These are phyloP conservation scores for Biston stratarius DNA, from an alignment of 2,888 invertebrate species.

Conservation along the genomic window DNA sequence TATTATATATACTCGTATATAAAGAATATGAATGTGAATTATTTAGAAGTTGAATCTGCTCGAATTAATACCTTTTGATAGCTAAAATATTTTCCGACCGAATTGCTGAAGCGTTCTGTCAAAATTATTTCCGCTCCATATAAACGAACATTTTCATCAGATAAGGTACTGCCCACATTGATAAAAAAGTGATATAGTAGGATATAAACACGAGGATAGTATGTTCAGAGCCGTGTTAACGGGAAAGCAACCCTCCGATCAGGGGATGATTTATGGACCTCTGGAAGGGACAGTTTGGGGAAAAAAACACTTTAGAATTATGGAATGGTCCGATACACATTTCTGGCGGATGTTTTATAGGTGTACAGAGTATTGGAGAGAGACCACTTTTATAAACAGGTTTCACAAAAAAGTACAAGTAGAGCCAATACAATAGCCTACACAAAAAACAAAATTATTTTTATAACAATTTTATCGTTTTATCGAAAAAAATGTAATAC, in stretches of 20 bases:
- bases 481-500: too few relatives aligned
- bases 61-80: not conserved
- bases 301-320: conserved; percentile 54
- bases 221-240: conserved; percentile 60
- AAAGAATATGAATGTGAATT: too few relatives aligned
- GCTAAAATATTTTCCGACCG: not conserved
- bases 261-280: conserved; percentile 59
- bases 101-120: not conserved
- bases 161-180: conserved; percentile 35
- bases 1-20: too few relatives aligned
- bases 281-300: conserved; percentile 54
- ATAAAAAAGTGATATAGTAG: conserved; percentile 43
- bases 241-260: conserved; percentile 52
- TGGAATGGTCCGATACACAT: conserved; percentile 53
- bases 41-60: too few relatives aligned
- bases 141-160: conserved; percentile 27
- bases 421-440: too few relatives aligned
- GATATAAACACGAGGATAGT: conserved; percentile 41
- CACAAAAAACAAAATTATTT: too few relatives aligned
- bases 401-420: not conserved
- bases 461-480: too few relatives aligned
- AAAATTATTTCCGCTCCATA: conserved; percentile 20
- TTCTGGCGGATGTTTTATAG: conserved; percentile 51
- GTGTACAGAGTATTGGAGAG: conserved; percentile 19
- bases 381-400: not conserved